Conservation (phyloP, 2,113 vertebrate species). For the Mellivora capensis region DNA sequence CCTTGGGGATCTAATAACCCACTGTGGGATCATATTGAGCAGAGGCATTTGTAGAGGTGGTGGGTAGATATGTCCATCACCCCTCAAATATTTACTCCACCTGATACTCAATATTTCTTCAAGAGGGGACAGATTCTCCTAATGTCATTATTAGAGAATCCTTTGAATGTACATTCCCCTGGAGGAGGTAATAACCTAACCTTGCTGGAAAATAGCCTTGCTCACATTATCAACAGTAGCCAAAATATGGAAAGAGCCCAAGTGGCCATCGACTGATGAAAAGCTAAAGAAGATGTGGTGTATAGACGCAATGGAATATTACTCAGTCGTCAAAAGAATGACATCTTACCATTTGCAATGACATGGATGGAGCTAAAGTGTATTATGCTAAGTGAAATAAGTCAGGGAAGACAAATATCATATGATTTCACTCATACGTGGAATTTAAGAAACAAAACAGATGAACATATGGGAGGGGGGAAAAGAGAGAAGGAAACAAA, state of each 20-base stretch:
- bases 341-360: neutral
- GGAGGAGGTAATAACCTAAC: neutral
- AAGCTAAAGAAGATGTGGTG: neutral
- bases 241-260: neutral
- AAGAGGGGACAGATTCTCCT: neutral
- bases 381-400: neutral
- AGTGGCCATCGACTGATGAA: neutral
- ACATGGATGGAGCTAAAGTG: neutral
- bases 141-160: neutral
- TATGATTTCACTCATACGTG: neutral
- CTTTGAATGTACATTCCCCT: neutral
- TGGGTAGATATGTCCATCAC: neutral
- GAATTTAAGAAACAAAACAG: neutral
- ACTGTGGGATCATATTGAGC: neutral
- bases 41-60: neutral
- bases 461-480: neutral
- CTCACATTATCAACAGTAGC: neutral
- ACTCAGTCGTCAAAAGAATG: neutral
- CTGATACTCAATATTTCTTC: neutral
- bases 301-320: neutral
- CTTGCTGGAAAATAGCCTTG: neutral
- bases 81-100: neutral
- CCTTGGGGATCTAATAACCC: neutral
- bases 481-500: neutral
- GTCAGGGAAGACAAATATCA: neutral